Conservation (phyloP, 2,888 invertebrate genomes). For the Apomyelois bistriatella region DNA sequence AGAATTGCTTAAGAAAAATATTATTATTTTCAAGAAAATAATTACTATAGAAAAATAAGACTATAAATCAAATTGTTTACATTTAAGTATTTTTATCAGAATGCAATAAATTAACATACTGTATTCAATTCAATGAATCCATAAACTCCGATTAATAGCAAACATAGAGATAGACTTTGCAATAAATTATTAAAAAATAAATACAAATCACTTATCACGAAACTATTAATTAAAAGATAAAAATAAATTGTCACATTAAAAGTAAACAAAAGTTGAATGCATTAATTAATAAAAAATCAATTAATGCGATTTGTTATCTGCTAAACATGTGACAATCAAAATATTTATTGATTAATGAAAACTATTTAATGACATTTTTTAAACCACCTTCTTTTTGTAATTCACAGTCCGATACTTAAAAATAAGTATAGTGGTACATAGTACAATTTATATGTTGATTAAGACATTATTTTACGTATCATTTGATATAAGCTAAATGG, state of each 20-base stretch:
- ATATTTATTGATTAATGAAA: conserved; percentile 46
- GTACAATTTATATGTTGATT: no score
- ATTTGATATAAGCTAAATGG: no score
- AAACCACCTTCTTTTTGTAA: no score
- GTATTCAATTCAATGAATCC: conserved; percentile 36
- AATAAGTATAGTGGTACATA: no score
- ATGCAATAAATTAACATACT: conserved; percentile 43
- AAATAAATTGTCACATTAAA: conserved; percentile 32
- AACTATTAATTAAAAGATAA: conserved; percentile 50
- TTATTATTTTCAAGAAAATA: no score
- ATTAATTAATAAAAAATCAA: conserved; percentile 53
- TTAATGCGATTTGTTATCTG: conserved; percentile 45
- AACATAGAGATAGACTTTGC: conserved; percentile 25
- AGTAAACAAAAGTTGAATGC: conserved; percentile 57
- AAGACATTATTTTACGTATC: no score
- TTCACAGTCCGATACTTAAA: no score
- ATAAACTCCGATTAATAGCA: conserved; percentile 33
- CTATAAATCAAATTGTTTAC: conserved; percentile 7
- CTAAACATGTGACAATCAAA: conserved; percentile 32
- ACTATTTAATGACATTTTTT: no score
- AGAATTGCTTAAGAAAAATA: not conserved
- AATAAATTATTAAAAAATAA: conserved; percentile 46
- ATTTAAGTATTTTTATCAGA: conserved; percentile 13
- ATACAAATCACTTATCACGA: conserved; percentile 31
- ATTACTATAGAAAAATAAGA: conserved; percentile 12